Base-by-base conservation (phyloP, 2,113 vertebrate species). In the Carlito syrichta region DNA sequence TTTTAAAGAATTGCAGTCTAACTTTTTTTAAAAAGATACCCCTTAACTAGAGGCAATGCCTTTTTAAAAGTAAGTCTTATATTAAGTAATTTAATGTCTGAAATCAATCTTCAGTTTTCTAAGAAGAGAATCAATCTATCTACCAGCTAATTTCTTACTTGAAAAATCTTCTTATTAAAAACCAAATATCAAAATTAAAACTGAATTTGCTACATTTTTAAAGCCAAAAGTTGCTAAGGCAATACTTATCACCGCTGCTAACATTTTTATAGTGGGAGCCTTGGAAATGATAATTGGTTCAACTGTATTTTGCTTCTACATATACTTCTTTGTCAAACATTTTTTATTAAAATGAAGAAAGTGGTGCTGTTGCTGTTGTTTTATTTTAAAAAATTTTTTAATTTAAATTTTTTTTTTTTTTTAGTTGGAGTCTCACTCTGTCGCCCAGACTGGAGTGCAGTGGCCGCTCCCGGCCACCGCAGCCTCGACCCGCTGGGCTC, bases 1-100 rank as follows among this genome's bases (percentile, higher is more conserved):
- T 95, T 83, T 93, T 95, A 93, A 89, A n/a, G 87, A 83, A 52
- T 90, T 89, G 20, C 83, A 79, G 11, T 52, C 40, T 96, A 94
- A 82, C n/a, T n/a, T n/a, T n/a, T n/a, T n/a, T n/a, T n/a, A n/a
- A n/a, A n/a, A n/a, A n/a, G n/a, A n/a, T n/a, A n/a, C n/a, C n/a
- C n/a, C n/a, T n/a, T n/a, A n/a, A n/a, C n/a, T n/a, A n/a, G n/a
- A n/a, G n/a, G n/a, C n/a, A n/a, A n/a, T n/a, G n/a, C n/a, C n/a
- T n/a, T n/a, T n/a, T n/a, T n/a, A n/a, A n/a, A n/a, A 52, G 3
- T 68, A 76, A 56, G 22, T 91, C 60, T 94, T 35, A 83, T 7
- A 5, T 89, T 73, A 68, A 95, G 30, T 25, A 96, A 16, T 52
- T 79, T 14, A 81, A 19, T 94, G 19, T 89, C 38, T 56, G 2